Percentiles rank a stretch among this genome's conserved stretches.
Evolutionary conservation across 2,113 vertebrate species (phyloP).

Genomic region (Pomatostomus ruficeps): DNA sequence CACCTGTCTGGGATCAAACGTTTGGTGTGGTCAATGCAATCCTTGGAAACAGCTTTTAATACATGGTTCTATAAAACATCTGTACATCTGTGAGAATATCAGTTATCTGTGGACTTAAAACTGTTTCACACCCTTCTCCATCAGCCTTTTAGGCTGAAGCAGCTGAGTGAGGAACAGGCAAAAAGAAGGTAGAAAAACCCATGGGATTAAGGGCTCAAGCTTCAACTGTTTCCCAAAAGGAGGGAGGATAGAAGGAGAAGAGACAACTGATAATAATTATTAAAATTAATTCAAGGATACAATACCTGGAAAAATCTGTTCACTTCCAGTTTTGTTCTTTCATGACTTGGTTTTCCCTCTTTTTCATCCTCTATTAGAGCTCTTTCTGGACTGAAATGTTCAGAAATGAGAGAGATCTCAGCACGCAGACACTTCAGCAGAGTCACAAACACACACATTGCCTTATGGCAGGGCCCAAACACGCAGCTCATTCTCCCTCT

Average conservation of each 20-base stretch:
- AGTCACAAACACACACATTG: background rate
- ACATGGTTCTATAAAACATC: accelerated
- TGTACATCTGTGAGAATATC: background rate
- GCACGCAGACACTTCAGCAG: background rate
- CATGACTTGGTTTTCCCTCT: background rate
- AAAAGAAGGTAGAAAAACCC: background rate
- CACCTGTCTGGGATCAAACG: slow-evolving; percentile 68
- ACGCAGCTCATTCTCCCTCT: background rate
- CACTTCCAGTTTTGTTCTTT: background rate
- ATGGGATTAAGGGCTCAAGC: background rate
- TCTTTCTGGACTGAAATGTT: slow-evolving; percentile 36
- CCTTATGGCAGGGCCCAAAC: background rate
- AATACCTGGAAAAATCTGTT: background rate
- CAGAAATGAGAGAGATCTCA: background rate
- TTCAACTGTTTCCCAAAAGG: background rate
- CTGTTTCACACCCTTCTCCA: background rate
- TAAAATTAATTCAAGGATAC: background rate
- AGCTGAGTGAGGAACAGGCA: background rate
- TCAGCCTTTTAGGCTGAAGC: background rate
- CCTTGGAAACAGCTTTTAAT: background rate
- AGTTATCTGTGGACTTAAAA: background rate
- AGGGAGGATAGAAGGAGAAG: background rate
- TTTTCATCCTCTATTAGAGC: background rate
- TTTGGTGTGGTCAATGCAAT: background rate
- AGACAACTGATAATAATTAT: background rate